Evolutionary conservation across 2,888 invertebrate species (phyloP), one percentile per base, ranked within the genome.

Genomic region (Dilophus febrilis): DNA sequence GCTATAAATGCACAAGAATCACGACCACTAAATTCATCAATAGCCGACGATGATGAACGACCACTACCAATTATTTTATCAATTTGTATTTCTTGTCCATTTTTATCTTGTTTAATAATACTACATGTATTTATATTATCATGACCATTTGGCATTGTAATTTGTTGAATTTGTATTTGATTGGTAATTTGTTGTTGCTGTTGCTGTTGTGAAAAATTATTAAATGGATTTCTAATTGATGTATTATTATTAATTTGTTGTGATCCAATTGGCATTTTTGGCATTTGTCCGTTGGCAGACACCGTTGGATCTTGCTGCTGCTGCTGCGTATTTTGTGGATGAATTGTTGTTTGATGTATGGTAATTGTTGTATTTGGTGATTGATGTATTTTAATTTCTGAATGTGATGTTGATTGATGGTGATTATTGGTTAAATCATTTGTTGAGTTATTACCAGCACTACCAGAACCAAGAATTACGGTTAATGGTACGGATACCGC

Each of bases 81-180:
- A 35, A 47, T 47, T 38, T 46, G 44, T 10, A 47, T 43, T 17
- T 45, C 44, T 37, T 47, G 46, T 2, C 42, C 43, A 39, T 43
- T 43, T 35, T 42, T 35, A 30, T 46, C 45, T 18, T 47, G 45
- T 30, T 44, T 46, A 13, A 47, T 46, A 13, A 47, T 45, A 38
- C 44, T 47, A 35, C 44, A 47, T 3, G 28, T 27, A 19, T 28
- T 28, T 10, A 38, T 40, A 36, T 37, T 35, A 22, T 26, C 8
- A 26, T 38, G 31, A 16, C 6, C 17, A 13, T 43, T 45, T 32
- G 45, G 46, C 8, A 47, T 43, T 3, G 48, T 48, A 3, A 48
- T 45, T 35, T 48, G 48, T 37, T 48, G 48, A n/a, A 48, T 48
- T 40, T 47, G 46, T 22, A 47, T 47, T 42, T 47, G 47, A 42